Conservation (phyloP, 23 tunicate genomes). For the Trididemnum nubilum region DNA sequence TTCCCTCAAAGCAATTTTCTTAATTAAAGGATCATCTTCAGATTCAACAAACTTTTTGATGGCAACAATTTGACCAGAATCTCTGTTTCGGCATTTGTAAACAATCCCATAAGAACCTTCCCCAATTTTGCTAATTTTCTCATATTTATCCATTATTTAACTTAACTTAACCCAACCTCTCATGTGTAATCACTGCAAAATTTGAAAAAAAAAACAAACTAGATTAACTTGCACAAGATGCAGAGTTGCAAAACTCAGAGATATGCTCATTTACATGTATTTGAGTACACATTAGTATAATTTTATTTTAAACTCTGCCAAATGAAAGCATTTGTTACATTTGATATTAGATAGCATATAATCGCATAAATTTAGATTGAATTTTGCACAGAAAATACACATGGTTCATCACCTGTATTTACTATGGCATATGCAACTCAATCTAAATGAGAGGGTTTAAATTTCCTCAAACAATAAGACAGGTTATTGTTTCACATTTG, state of each 20-base stretch:
- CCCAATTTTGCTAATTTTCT: constrained; percentile 88
- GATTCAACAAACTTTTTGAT: constrained; percentile 98
- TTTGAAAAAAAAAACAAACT: too few species aligned
- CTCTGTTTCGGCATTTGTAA: constrained; percentile 94
- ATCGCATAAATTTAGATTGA: too few species aligned
- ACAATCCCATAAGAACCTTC: constrained; percentile 99
- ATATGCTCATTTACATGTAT: too few species aligned
- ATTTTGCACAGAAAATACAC: too few species aligned
- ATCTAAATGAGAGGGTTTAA: neutral
- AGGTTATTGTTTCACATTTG: neutral
- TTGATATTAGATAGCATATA: too few species aligned
- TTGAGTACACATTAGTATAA: too few species aligned
- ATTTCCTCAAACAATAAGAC: neutral
- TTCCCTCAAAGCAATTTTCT: constrained; percentile 96
- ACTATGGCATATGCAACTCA: neutral
- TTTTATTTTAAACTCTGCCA: too few species aligned
- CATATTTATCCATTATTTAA: constrained; percentile 92
- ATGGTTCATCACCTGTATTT: too few species aligned
- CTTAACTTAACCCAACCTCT: neutral
- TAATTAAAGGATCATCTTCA: constrained; percentile 98
- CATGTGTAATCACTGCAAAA: too few species aligned
- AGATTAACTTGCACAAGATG: too few species aligned
- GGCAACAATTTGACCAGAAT: constrained; percentile 89
- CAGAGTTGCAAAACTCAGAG: too few species aligned
- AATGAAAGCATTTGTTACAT: too few species aligned